Evolutionary conservation across 1,140 invertebrate genomes (phyloP).

Genomic region (Drosophila ficusphila): DNA sequence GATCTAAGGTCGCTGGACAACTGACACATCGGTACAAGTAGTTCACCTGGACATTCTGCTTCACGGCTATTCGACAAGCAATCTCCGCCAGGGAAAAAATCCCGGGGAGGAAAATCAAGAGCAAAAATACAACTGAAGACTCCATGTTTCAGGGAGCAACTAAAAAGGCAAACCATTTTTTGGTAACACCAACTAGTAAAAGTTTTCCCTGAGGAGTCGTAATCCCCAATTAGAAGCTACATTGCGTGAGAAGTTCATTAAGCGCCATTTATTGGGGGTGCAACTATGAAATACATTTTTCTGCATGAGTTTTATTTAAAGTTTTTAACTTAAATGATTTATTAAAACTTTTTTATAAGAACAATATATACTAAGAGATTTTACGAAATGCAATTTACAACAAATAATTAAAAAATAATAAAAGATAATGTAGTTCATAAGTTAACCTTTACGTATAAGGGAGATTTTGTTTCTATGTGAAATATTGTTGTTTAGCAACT

Average conservation of each 20-base stretch:
- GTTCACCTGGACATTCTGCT: constrained; percentile 43
- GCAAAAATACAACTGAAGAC: constrained; percentile 6
- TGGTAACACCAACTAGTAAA: neutral
- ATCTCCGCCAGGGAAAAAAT: constrained; percentile 16
- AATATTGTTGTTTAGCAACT: neutral
- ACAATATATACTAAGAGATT: neutral
- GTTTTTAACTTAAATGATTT: neutral
- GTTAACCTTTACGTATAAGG: too few relatives aligned
- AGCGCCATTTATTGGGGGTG: neutral
- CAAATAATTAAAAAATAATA: too few relatives aligned
- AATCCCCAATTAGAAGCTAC: constrained; percentile 4
- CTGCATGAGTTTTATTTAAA: neutral
- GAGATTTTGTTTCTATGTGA: neutral
- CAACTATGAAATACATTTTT: too few relatives aligned
- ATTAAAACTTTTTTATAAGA: neutral
- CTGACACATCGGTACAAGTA: constrained; percentile 66
- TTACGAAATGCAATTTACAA: neutral
- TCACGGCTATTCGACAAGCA: constrained; percentile 43
- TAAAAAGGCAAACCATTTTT: neutral
- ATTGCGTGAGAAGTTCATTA: constrained; percentile 19
- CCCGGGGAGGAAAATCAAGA: neutral
- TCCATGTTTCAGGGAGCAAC: constrained; percentile 4
- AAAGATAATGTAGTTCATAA: too few relatives aligned
- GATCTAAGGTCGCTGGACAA: constrained; percentile 12
- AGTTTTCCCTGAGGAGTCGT: constrained; percentile 3